Evolutionary conservation across 2,888 invertebrate species (phyloP), one percentile per base, ranked within the genome.

Genomic region (Drosophila vallismaia): DNA sequence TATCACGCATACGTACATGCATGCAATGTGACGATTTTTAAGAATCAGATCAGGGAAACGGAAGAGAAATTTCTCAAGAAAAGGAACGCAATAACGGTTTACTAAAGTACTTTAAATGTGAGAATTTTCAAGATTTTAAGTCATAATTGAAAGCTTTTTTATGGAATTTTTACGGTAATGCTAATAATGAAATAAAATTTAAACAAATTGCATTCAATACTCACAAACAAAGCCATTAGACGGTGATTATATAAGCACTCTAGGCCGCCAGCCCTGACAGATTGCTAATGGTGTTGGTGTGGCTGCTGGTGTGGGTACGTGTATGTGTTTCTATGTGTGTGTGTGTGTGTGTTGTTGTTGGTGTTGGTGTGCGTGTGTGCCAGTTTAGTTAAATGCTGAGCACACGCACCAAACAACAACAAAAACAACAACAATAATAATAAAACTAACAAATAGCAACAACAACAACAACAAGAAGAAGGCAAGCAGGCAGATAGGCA

Each of bases 171-270:
- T 36, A 36, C 5, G n/a, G n/a, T 36, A 36, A 36, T 33, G 36
- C n/a, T 36, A 36, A 57, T 64, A 71, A 64, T 72, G 62, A 83
- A 77, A 71, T 74, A 75, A 84, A 70, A 71, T 86, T 86, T 72
- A 76, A 76, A 70, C 70, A 86, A 80, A 86, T 80, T 80, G 72
- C 83, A 81, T 66, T 64, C 63, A 66, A 87, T 82, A 82, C 82
- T 82, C 87, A 82, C 82, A 86, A 84, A 84, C 71, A 60, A 84
- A 81, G 70, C 72, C 86, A 81, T 81, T 83, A 86, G 84, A 71
- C 77, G 62, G 75, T 45, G 66, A 82, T 82, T 82, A 82, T 82
- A 87, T 82, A 82, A 87, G 85, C 87, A 68, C 56, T 60, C 52
- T 68, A 50, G 48, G 33, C 58, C 24, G 62, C 51, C 48, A 63